These are phyloP conservation scores for Cygnus olor DNA, from an alignment of 2,797 vertebrate species.

Conservation along the genomic window DNA sequence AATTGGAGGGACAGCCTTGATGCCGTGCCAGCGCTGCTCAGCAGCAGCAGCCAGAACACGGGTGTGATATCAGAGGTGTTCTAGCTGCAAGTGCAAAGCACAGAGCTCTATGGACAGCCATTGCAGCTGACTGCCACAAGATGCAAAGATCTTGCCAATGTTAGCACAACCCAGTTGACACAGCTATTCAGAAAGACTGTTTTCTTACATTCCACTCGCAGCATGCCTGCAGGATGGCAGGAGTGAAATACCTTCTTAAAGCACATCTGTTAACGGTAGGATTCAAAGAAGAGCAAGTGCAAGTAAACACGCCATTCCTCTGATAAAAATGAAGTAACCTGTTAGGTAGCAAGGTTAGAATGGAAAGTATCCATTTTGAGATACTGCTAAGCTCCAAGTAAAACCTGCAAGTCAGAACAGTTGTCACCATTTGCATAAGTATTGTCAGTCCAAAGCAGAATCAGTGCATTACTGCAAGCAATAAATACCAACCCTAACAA, in stretches of 20 bases:
- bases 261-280: neutral
- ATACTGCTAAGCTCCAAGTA: neutral
- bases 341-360: constrained; percentile 1
- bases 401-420: neutral
- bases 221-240: neutral
- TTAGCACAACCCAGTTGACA: neutral
- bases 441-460: neutral
- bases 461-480: neutral
- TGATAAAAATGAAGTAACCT: neutral
- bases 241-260: neutral
- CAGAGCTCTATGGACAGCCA: neutral
- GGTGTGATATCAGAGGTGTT: neutral
- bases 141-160: neutral
- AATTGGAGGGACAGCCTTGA: neutral
- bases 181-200: neutral
- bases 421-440: neutral
- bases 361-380: neutral
- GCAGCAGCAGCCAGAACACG: neutral
- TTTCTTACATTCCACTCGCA: neutral
- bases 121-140: neutral
- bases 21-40: neutral
- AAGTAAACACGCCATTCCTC: neutral
- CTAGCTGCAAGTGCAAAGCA: neutral
- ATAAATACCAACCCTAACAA: constrained; percentile 57
- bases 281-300: neutral